Evolutionary conservation across 2,888 invertebrate species (phyloP).

Genomic region (Polyommatus icarus): DNA sequence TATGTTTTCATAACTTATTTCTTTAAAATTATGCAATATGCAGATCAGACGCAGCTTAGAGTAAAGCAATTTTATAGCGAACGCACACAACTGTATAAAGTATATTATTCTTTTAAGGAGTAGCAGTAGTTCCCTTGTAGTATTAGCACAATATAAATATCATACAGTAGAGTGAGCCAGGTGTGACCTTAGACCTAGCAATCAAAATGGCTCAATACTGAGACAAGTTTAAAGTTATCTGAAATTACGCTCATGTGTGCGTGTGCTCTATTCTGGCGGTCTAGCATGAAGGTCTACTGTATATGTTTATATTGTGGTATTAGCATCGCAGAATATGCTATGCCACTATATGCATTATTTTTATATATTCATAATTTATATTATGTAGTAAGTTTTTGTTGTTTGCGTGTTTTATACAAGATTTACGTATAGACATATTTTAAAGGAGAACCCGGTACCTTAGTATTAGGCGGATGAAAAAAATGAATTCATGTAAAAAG

Average conservation of each 20-base stretch:
- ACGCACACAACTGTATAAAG: conserved; percentile 23
- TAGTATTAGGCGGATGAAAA: neutral
- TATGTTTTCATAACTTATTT: neutral
- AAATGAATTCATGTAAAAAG: neutral
- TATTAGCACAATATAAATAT: conserved; percentile 19
- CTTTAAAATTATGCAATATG: neutral
- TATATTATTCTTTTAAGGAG: conserved; percentile 8
- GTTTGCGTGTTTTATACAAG: conserved; percentile 20
- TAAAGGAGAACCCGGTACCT: neutral
- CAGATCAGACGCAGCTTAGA: neutral
- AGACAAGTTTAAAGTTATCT: neutral
- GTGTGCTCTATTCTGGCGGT: too few species aligned
- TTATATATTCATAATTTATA: conserved; percentile 29
- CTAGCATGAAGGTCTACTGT: neutral
- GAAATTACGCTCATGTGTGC: neutral
- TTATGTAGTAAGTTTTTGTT: conserved; percentile 4
- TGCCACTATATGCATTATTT: conserved; percentile 18
- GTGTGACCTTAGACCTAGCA: neutral
- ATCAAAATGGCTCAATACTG: neutral
- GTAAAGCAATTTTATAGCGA: conserved; percentile 12
- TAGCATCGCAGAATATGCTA: conserved; percentile 7
- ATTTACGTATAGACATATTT: neutral
- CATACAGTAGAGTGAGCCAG: neutral
- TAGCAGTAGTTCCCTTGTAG: conserved; percentile 29
- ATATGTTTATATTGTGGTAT: conserved; percentile 19